A percentile compares a stretch with the other conserved stretches of the same genome.
Evolutionary conservation across 2,888 invertebrate species (phyloP).

Genomic region (Cartodere bifasciata): DNA sequence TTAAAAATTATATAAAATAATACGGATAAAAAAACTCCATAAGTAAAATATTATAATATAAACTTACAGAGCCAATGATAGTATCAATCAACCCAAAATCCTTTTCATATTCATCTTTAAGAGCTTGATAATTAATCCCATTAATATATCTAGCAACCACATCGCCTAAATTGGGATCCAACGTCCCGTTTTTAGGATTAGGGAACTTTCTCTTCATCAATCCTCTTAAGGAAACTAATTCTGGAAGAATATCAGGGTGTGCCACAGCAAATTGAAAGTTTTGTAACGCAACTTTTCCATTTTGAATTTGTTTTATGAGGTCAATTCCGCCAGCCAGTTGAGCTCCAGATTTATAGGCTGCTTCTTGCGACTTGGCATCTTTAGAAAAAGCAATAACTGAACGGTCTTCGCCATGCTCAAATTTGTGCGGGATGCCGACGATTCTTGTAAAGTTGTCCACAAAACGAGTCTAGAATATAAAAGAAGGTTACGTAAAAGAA

Average conservation of each 20-base stretch:
- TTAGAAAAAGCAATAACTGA: slow-evolving; percentile 66
- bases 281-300: slow-evolving; percentile 48
- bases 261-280: slow-evolving; percentile 67
- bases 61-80: slow-evolving; percentile 55
- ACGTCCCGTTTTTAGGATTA: slow-evolving; percentile 48
- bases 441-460: slow-evolving; percentile 57
- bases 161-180: slow-evolving; percentile 48
- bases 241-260: slow-evolving; percentile 68
- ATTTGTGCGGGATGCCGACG: slow-evolving; percentile 53
- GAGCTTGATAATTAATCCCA: slow-evolving; percentile 57
- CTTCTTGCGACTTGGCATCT: slow-evolving; percentile 43
- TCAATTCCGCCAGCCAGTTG: slow-evolving; percentile 58
- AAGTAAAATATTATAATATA: too few relatives aligned
- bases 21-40: too few relatives aligned
- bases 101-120: slow-evolving; percentile 54
- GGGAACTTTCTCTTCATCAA: slow-evolving; percentile 69
- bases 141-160: slow-evolving; percentile 52
- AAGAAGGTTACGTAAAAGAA: slow-evolving; percentile 1
- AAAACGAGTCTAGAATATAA: slow-evolving; percentile 44
- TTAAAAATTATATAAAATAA: too few relatives aligned
- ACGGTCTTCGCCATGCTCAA: slow-evolving; percentile 55
- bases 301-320: slow-evolving; percentile 64
- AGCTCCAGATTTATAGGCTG: slow-evolving; percentile 59
- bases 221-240: slow-evolving; percentile 62
- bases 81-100: slow-evolving; percentile 57